phyloP scores from a whole-genome alignment of 2,888 invertebrate species.

The Nymphalis c-album region DNA sequence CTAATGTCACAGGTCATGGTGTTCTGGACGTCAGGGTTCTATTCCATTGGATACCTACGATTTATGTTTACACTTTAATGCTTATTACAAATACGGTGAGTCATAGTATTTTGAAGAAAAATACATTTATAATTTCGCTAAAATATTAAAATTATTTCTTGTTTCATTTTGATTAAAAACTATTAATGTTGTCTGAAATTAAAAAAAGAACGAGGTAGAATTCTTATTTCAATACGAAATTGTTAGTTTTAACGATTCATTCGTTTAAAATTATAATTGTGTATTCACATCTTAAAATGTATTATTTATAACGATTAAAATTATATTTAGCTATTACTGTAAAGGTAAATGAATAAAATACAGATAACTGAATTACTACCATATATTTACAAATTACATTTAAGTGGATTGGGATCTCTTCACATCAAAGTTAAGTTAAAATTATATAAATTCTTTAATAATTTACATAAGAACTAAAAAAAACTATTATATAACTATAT shows the following conservation, averaged over 20 bases:
- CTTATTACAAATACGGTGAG: conserved; percentile 8
- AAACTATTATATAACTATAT: too few species aligned
- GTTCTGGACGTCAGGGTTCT: conserved; percentile 26
- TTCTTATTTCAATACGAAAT: too few species aligned
- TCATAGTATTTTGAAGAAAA: neutral
- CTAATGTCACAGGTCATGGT: conserved; percentile 35
- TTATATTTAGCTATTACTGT: neutral
- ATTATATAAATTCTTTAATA: neutral
- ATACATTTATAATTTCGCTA: neutral
- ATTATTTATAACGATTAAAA: neutral
- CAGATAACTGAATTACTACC: neutral
- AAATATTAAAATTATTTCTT: neutral
- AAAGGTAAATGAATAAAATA: neutral
- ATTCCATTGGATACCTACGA: conserved; percentile 19
- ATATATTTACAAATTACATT: conserved; percentile 36
- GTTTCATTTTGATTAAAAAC: too few species aligned
- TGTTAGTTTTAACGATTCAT: too few species aligned
- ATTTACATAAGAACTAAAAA: too few species aligned
- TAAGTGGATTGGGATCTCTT: conserved; percentile 17
- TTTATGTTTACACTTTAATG: conserved; percentile 24
- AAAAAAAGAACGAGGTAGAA: too few species aligned
- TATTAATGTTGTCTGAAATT: too few species aligned
- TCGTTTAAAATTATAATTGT: too few species aligned
- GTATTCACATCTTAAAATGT: too few species aligned
- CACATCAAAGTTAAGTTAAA: neutral